Evolutionary conservation across 2,888 invertebrate species (phyloP), one percentile per base, ranked within the genome.

Genomic region (Halictus quadricinctus): DNA sequence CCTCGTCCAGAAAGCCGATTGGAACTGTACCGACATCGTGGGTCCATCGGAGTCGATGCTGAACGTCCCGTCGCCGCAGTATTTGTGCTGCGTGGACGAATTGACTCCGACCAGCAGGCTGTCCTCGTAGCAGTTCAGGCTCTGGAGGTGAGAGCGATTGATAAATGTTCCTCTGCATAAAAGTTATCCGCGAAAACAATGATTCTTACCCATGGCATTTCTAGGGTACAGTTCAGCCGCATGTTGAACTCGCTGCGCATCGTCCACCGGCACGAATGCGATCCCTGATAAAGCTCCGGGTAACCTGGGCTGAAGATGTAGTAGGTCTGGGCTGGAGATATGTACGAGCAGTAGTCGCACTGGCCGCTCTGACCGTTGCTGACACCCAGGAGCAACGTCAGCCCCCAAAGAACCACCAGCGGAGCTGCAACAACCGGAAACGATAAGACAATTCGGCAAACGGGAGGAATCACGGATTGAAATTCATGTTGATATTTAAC

Each of bases 241-340:
- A 94, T 58, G 0, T 88, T 88, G 13, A 88, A 80, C 4, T 94
- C 92, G 83, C 96, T 95, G 76, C 93, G 95, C 73, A 95, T 95
- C 0, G 94, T 95, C 96, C 96, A 97, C 18, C 95, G 93, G 86
- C 96, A 96, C 2, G 92, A 89, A 0, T 90, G 89, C 0, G 93
- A 93, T 0, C 92, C 89, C 0, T 69, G 0, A 89, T 96, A 96
- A 54, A 89, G 88, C 0, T 89, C 46, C 0, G 96, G 96, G 90
- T 96, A 96, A n/a, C 93, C 93, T 0, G 94, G 94, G 85, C 95
- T 96, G 88, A 93, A 94, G 15, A 96, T 92, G 81, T 95, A 95
- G 90, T 95, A 95, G 0, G 92, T 90, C 2, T 75, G 80, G 0
- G 95, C 95, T 0, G 92, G 69, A n/a, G 75, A 29, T 12, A 96